Percentiles rank a stretch among this genome's conserved stretches.
Conservation (phyloP, 2,797 vertebrate species). For the Gephyroberyx darwinii region DNA sequence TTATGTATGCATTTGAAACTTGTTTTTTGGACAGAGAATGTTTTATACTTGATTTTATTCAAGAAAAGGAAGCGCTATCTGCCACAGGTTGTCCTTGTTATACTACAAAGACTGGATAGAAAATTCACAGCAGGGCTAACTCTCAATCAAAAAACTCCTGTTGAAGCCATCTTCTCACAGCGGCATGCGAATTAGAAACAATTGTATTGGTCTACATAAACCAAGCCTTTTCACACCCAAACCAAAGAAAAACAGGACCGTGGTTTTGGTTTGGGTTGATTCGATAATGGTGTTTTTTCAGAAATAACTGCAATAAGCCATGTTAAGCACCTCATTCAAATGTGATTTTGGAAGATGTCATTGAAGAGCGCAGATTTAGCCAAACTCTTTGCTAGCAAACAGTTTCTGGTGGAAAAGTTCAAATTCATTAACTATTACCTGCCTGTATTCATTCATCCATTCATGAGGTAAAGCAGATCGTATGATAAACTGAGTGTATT, state of each 20-base stretch:
- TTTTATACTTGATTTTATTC: slow-evolving; percentile 34
- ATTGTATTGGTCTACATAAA: background rate
- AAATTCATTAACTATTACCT: slow-evolving; percentile 32
- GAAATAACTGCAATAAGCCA: background rate
- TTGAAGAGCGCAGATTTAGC: background rate
- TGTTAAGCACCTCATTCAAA: too few relatives aligned
- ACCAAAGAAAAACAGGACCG: slow-evolving; percentile 7
- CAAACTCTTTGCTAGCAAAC: background rate
- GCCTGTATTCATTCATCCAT: background rate
- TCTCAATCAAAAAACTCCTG: slow-evolving; percentile 2
- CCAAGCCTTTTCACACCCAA: background rate
- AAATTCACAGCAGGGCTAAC: slow-evolving; percentile 22
- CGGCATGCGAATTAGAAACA: background rate
- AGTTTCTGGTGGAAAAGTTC: slow-evolving; percentile 4
- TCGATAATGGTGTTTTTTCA: background rate
- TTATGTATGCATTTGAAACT: slow-evolving; percentile 49
- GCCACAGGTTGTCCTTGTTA: slow-evolving; percentile 27
- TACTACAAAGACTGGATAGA: slow-evolving; percentile 39
- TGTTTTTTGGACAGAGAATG: slow-evolving; percentile 54
- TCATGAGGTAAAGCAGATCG: background rate
- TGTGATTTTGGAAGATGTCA: slow-evolving; percentile 2
- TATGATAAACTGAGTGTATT: background rate
- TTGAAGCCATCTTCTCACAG: background rate
- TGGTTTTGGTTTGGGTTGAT: background rate
- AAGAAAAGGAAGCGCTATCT: slow-evolving; percentile 24